Evolutionary conservation across 2,797 vertebrate genomes (phyloP), one percentile per base, ranked within the genome.

Genomic region (Hydrophis major): DNA sequence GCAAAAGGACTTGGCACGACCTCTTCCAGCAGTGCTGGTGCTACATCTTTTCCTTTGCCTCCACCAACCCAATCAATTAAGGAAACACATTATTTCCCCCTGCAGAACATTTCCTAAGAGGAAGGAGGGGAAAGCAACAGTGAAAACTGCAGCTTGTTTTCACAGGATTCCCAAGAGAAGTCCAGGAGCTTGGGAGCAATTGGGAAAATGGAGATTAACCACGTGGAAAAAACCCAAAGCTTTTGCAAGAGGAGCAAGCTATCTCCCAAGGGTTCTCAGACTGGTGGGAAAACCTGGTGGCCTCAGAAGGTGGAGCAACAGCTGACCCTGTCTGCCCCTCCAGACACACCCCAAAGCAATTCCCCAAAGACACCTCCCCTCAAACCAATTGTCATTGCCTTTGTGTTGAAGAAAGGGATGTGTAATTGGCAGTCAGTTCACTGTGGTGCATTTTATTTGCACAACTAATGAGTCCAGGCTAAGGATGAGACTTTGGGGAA

Each of bases 241-340:
- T 92, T 93, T 50, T 22, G 27, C 94, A 83, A 2, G 95, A 92
- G 92, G 94, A 96, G 95, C 50, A 0, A 89, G 27, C 93, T 93
- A 32, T 94, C 91, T 97, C 97, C 95, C 96, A 0, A 2, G 96
- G 95, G 96, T 92, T 3, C 6, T 20, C 90, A 25, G 20, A 55
- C 96, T 92, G 92, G 96, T 96, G 97, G 96, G 96, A 97, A 97
- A 97, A 96, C 95, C 95, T 97, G 96, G 96, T 96, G 96, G 96
- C 94, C 95, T 93, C 94, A 89, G 1, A 89, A 93, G 96, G 95
- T 95, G 95, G 96, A 92, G 93, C 96, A 53, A 93, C 2, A 4
- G 90, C 86, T 92, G 1, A 61, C 25, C 63, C 47, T 94, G 92
- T 95, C 83, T 83, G 91, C 10, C 1, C 47, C 20, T 6, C 55